Conservation (phyloP, 2,888 invertebrate species). For the Enchytraeus crypticus region DNA sequence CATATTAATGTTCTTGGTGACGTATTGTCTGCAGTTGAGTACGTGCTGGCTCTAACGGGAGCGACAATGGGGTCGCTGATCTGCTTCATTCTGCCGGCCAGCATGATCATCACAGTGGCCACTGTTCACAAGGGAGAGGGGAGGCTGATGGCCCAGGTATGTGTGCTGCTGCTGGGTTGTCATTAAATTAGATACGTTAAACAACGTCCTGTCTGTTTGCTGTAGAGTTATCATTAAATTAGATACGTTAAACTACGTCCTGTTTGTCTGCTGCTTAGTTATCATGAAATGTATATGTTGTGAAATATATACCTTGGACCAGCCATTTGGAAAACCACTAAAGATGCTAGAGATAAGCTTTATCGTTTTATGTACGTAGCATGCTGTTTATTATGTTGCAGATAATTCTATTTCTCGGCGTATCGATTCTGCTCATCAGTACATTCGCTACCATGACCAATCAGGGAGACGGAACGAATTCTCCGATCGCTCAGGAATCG, state of each 20-base stretch:
- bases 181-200: too few relatives aligned
- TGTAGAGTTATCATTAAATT: neutral
- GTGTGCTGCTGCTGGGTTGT: neutral
- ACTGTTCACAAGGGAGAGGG: conserved; percentile 66
- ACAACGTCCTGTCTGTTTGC: too few relatives aligned
- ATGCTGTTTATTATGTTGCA: too few relatives aligned
- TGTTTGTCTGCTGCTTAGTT: too few relatives aligned
- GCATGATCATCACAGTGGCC: conserved; percentile 75
- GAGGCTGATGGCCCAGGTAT: conserved; percentile 69
- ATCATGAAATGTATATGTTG: too few relatives aligned
- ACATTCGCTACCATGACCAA: conserved; percentile 75
- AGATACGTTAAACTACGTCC: too few relatives aligned
- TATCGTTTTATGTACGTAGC: too few relatives aligned
- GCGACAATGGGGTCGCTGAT: conserved; percentile 89
- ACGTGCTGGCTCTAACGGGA: conserved; percentile 85
- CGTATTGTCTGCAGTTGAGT: conserved; percentile 55
- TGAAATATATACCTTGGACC: too few relatives aligned
- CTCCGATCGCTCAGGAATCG: conserved; percentile 1
- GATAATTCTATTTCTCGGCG: conserved; percentile 69
- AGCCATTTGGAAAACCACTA: too few relatives aligned
- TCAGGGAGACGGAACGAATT: too few relatives aligned
- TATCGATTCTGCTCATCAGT: conserved; percentile 78
- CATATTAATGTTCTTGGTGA: too few relatives aligned
- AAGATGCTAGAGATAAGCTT: too few relatives aligned
- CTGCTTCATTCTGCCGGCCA: conserved; percentile 83